Conservation (phyloP, 1,140 invertebrate genomes). For the Mercenaria mercenaria region DNA sequence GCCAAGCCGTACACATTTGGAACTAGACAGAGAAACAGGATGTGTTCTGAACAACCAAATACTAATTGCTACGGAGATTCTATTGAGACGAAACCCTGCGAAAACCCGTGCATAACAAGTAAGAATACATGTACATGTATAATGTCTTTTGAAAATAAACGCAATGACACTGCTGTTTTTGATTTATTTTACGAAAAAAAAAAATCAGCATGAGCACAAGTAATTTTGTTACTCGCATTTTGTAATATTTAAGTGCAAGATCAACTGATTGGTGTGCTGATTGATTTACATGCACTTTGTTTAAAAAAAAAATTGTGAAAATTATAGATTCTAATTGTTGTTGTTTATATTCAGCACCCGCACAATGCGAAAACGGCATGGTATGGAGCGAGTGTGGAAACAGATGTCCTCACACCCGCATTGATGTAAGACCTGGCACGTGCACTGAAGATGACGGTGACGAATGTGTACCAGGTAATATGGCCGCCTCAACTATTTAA, state of each 20-base stretch:
- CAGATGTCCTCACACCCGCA: constrained; percentile 63
- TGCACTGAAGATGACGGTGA: constrained; percentile 53
- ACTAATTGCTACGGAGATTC: constrained; percentile 45
- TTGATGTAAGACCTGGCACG: constrained; percentile 38
- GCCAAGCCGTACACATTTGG: constrained; percentile 19
- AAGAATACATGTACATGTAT: constrained; percentile 14
- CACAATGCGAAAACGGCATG: constrained; percentile 31
- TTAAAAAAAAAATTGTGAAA: too few species aligned
- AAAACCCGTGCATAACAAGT: constrained; percentile 48
- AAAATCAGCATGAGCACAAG: too few species aligned
- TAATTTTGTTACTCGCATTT: too few species aligned
- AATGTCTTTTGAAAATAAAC: too few species aligned
- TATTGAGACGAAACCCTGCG: constrained; percentile 31
- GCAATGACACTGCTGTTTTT: too few species aligned
- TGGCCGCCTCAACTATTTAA: too few species aligned
- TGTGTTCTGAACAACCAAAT: constrained; percentile 13
- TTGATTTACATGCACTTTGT: too few species aligned
- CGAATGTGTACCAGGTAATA: constrained; percentile 58
- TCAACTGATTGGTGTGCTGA: too few species aligned
- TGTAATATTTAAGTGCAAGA: too few species aligned
- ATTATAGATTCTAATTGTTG: too few species aligned
- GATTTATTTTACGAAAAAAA: too few species aligned
- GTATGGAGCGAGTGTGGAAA: constrained; percentile 65
- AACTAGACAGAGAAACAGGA: constrained; percentile 2
- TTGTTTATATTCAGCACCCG: too few species aligned